Evolutionary conservation across 2,797 vertebrate genomes (phyloP), one percentile per base, ranked within the genome.

Genomic region (Mormyrops boulengeri): DNA sequence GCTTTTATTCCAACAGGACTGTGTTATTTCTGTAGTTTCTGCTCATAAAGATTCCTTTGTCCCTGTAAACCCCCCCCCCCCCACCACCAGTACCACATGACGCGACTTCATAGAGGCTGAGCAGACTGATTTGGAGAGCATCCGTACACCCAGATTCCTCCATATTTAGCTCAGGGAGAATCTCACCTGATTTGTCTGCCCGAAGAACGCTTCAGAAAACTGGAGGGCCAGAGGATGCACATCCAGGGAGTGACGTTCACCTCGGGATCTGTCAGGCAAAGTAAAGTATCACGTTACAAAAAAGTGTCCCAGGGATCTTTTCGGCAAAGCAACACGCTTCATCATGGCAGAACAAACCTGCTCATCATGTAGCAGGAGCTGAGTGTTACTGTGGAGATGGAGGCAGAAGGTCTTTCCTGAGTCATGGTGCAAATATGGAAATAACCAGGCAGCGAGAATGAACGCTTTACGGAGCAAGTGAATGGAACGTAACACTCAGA

Each of bases 21-120:
- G 12, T 90, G 91, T 91, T 93, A 92, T 93, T 92, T 90, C 82
- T 91, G 90, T 91, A 85, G 88, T 77, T 87, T 90, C 17, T 52
- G 62, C 85, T 90, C 22, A 90, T 69, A 80, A 88, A 93, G 88
- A 89, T 90, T 87, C 60, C 88, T 91, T 85, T 90, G 91, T 89
- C 89, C 62, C 77, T 47, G 80, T 82, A 50, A 88, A 50, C n/a
- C n/a, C n/a, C n/a, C n/a, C n/a, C n/a, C 84, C 85, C 12, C 82
- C 53, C 88, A 11, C 44, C 41, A 50, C n/a, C 53, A 57, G 38
- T 87, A 47, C 57, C 89, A 89, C 91, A 87, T 88, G 77, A 89
- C 87, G 26, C n/a, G 87, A 49, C 82, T 47, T 80, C 90, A 85
- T 12, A 12, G 77, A 26, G 8, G 22, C 80, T 69, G 49, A 49